Evolutionary conservation across 2,113 vertebrate species (phyloP).

Genomic region (Stictonetta naevosa): DNA sequence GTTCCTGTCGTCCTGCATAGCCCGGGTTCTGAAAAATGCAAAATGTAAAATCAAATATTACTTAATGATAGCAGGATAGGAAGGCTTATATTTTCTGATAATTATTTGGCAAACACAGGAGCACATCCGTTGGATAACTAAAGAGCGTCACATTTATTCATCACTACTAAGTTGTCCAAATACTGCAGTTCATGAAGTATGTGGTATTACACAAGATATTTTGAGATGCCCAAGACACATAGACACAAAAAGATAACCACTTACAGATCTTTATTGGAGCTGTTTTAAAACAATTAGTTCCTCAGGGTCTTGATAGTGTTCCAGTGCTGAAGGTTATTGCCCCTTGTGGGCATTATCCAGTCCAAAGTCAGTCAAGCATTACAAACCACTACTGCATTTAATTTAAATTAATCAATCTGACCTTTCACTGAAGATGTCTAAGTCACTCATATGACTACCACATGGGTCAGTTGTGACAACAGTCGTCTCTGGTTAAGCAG

Average conservation of each 20-base stretch:
- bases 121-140: background rate
- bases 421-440: slow-evolving; percentile 1
- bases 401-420: slow-evolving; percentile 21
- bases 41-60: background rate
- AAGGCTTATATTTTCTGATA: background rate
- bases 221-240: background rate
- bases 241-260: background rate
- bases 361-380: background rate
- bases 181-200: background rate
- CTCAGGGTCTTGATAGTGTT: background rate
- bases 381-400: background rate
- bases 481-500: background rate
- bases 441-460: background rate
- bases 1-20: slow-evolving; percentile 76
- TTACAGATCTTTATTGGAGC: background rate
- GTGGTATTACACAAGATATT: rapidly evolving
- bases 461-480: background rate
- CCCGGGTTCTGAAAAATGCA: slow-evolving; percentile 68
- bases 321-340: background rate
- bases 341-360: background rate
- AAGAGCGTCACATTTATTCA: background rate
- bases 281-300: background rate
- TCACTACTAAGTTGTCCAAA: background rate
- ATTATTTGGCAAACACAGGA: background rate
- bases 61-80: background rate